Conservation (phyloP, 2,113 vertebrate genomes). For the Cynocephalus volans region DNA sequence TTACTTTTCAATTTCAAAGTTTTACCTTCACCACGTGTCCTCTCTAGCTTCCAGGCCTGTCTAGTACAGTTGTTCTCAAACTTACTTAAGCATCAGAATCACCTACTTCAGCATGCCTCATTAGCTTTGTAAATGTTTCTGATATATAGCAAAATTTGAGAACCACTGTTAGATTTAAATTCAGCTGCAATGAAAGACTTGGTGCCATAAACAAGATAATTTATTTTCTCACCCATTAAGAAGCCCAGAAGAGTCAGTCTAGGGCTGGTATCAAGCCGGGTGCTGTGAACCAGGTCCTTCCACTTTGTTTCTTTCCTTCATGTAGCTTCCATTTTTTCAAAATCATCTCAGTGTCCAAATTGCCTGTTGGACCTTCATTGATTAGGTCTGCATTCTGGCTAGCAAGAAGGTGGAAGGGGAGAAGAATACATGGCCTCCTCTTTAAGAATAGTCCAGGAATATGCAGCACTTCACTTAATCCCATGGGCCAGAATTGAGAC, state of each 20-base stretch:
- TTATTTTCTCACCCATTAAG: background rate
- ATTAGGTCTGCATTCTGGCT: background rate
- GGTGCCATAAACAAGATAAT: background rate
- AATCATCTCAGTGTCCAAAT: background rate
- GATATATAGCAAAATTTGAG: background rate
- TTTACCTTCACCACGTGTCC: background rate
- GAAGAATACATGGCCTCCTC: background rate
- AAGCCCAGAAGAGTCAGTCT: background rate
- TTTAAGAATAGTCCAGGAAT: background rate
- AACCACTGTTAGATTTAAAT: slow-evolving; percentile 22
- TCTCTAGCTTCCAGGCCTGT: background rate
- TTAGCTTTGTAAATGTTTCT: slow-evolving; percentile 3
- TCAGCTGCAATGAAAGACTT: background rate
- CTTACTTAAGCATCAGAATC: background rate
- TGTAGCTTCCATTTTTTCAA: background rate
- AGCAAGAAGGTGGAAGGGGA: background rate
- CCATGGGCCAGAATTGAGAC: background rate
- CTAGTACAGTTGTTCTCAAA: background rate
- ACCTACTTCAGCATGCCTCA: background rate
- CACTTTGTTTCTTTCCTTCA: background rate
- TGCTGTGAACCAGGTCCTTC: background rate
- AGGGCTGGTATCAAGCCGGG: background rate
- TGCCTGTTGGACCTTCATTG: background rate
- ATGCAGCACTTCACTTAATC: background rate
- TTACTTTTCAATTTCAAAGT: slow-evolving; percentile 31